Evolutionary conservation across 2,888 invertebrate genomes (phyloP).

Genomic region (Drosophila pseudotakahashii): DNA sequence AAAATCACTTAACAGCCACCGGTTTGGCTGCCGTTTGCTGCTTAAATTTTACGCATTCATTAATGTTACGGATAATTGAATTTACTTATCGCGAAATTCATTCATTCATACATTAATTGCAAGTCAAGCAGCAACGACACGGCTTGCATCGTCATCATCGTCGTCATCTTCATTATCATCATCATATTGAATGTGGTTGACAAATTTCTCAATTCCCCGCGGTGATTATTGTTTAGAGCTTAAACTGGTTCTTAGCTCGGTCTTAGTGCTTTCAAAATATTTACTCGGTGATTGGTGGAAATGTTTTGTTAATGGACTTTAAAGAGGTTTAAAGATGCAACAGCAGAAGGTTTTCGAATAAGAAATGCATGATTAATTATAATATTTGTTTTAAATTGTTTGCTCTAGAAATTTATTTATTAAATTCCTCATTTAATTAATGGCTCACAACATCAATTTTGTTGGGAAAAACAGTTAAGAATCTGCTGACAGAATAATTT

Average conservation of each 20-base stretch:
- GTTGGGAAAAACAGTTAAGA: neutral
- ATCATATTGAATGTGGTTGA: constrained; percentile 18
- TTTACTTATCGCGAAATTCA: constrained; percentile 77
- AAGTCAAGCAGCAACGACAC: constrained; percentile 40
- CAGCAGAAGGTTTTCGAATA: neutral
- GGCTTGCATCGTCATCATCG: constrained; percentile 27
- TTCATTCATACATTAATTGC: constrained; percentile 67
- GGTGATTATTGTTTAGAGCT: constrained; percentile 24
- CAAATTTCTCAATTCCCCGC: constrained; percentile 30
- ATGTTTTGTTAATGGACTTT: neutral
- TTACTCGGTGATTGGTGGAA: neutral
- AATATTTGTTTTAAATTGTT: neutral
- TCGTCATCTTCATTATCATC: constrained; percentile 8
- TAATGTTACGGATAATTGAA: constrained; percentile 76
- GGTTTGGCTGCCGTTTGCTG: constrained; percentile 52
- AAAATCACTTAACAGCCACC: constrained; percentile 57
- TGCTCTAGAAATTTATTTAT: neutral
- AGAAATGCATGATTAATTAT: neutral
- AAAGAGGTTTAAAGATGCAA: neutral
- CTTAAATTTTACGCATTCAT: constrained; percentile 78
- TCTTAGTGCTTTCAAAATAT: neutral
- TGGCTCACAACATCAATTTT: neutral
- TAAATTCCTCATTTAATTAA: neutral
- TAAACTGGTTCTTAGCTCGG: constrained; percentile 26
- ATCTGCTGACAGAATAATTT: neutral